Base-by-base conservation (phyloP, 1,140 invertebrate species). In the Drosophila grimshawi region DNA sequence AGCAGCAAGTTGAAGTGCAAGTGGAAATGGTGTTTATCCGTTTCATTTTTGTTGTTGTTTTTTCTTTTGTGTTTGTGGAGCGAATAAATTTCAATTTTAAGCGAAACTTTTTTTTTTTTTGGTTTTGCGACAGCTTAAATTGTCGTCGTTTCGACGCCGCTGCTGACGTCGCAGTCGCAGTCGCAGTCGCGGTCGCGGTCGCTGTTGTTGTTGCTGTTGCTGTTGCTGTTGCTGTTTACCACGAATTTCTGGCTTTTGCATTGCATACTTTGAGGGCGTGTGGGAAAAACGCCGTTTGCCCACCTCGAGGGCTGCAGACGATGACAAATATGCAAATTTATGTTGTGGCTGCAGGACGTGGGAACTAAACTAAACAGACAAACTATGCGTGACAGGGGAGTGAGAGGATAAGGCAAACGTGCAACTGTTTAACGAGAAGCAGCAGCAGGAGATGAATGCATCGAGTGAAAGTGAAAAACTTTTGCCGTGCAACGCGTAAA, bases 11-110 rank as follows among this genome's bases (percentile, higher is more conserved):
- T 77, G 65, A 89, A 85, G 86, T 85, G 86, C 85, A 90, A 85
- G 86, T 85, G 81, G 81, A 85, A 89, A 90, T 81, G 78, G 67
- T 85, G 86, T 85, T 89, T 85, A 90, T 89, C 75, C 85, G 86
- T 77, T 88, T 69, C 68, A 35, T 48, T 49, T 48, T 48, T 45
- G 32, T 63, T 62, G 30, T 45, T 30, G n/a, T 55, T 56, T 46
- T 41, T 19, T 73, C 51, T 46, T 74, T 78, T 56, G 19, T 19
- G 19, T 19, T 19, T 19, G 19, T 19, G 60, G 61, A 48, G 67
- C 74, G 67, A 88, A 88, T 85, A 89, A 88, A 89, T 88, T 88
- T 88, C 80, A 89, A 88, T 88, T 88, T 88, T 88, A 51, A 57
- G 48, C 71, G 68, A 72, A 64, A 57, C 66, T 33, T 62, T 82